Conservation (phyloP, 2,888 invertebrate species). For the Drosophila testacea region DNA sequence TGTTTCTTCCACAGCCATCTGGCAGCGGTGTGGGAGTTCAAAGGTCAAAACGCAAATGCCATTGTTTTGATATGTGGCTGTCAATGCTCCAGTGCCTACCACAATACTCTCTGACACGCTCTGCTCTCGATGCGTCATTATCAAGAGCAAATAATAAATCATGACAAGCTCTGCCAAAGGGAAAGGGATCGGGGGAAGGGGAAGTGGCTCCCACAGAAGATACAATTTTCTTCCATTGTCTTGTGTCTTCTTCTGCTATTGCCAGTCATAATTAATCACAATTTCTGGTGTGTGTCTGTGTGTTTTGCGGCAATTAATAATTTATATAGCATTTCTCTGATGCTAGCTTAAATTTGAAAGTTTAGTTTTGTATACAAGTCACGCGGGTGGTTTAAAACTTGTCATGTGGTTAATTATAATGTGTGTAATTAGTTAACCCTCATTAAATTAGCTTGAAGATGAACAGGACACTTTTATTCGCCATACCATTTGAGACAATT, state of each 20-base stretch:
- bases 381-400: slow-evolving; percentile 46
- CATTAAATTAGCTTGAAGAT: slow-evolving; percentile 6
- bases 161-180: slow-evolving; percentile 53
- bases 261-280: slow-evolving; percentile 74
- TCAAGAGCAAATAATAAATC: slow-evolving; percentile 79
- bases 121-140: slow-evolving; percentile 67
- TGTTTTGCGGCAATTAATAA: slow-evolving; percentile 74
- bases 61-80: slow-evolving; percentile 74
- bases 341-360: slow-evolving; percentile 35
- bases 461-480: background rate
- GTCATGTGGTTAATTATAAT: slow-evolving; percentile 57
- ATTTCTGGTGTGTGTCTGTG: slow-evolving; percentile 52
- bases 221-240: slow-evolving; percentile 56
- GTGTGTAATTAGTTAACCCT: slow-evolving; percentile 36
- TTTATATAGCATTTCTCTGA: slow-evolving; percentile 56
- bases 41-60: slow-evolving; percentile 73
- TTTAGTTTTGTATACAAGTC: slow-evolving; percentile 42
- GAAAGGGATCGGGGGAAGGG: background rate
- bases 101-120: slow-evolving; percentile 14
- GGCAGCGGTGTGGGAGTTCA: slow-evolving; percentile 41
- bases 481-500: background rate
- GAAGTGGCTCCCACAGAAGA: slow-evolving; percentile 29
- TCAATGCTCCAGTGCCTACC: slow-evolving; percentile 59
- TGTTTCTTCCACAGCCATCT: slow-evolving; percentile 21
- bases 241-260: slow-evolving; percentile 47